Evolutionary conservation across 2,797 vertebrate species (phyloP).

Genomic region (Micropoecilia bifurca): DNA sequence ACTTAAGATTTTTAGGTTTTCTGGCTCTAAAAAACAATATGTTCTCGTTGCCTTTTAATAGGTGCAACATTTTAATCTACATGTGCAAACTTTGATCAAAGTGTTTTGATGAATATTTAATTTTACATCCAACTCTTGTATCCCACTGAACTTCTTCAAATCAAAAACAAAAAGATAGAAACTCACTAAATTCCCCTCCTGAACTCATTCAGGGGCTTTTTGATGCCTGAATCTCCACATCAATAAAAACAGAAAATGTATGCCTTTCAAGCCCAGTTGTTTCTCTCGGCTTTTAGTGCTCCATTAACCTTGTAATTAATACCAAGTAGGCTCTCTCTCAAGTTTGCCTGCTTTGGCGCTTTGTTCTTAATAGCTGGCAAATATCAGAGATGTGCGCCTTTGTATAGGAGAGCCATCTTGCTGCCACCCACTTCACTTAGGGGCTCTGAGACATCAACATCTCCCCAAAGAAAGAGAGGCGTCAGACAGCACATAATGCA

Average conservation of each 20-base stretch:
- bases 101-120: slow-evolving; percentile 18
- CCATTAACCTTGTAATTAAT: slow-evolving; percentile 88
- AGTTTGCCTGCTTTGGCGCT: slow-evolving; percentile 75
- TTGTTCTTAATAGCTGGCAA: slow-evolving; percentile 82
- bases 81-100: slow-evolving; percentile 4
- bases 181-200: slow-evolving; percentile 39
- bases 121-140: slow-evolving; percentile 30
- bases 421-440: slow-evolving; percentile 69
- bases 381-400: slow-evolving; percentile 76
- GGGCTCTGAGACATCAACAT: slow-evolving; percentile 65
- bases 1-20: background rate
- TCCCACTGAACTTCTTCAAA: slow-evolving; percentile 46
- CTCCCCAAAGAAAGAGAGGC: slow-evolving; percentile 44
- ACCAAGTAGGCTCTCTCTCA: slow-evolving; percentile 82
- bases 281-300: slow-evolving; percentile 79
- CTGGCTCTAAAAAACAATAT: background rate
- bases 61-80: background rate
- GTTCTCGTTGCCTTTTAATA: background rate
- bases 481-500: slow-evolving; percentile 49
- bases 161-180: slow-evolving; percentile 47
- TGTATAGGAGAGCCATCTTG: slow-evolving; percentile 67
- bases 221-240: slow-evolving; percentile 74
- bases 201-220: slow-evolving; percentile 60
- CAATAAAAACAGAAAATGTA: slow-evolving; percentile 76
- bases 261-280: slow-evolving; percentile 79